These are phyloP conservation scores for Delia radicum DNA, from an alignment of 1,140 invertebrate genomes.

Conservation along the genomic window DNA sequence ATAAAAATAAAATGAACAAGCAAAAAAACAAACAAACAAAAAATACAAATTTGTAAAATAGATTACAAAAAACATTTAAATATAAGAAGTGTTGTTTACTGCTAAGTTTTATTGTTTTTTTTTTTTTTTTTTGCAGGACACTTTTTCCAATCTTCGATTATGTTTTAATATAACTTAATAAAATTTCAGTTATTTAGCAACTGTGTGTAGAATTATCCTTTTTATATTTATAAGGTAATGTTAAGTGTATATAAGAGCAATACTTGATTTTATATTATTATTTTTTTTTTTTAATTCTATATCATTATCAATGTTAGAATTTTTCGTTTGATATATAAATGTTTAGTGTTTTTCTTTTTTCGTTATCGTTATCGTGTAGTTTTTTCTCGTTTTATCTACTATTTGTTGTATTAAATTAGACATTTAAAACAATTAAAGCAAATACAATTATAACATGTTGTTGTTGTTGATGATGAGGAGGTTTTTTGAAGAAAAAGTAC, in stretches of 20 bases:
- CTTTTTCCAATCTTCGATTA: too few relatives aligned
- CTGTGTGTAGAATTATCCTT: background rate
- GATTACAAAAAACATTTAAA: background rate
- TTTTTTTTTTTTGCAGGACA: too few relatives aligned
- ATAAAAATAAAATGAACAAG: too few relatives aligned
- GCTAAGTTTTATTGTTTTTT: background rate
- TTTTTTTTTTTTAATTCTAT: background rate
- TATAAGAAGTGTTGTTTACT: background rate
- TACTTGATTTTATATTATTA: background rate
- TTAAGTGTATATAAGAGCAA: background rate
- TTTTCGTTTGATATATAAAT: background rate
- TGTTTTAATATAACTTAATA: too few relatives aligned
- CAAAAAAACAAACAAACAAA: too few relatives aligned
- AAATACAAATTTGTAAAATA: too few relatives aligned
- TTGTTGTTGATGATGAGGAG: background rate
- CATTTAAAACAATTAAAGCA: slow-evolving; percentile 22
- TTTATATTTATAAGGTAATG: background rate
- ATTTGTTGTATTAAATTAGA: slow-evolving; percentile 1
- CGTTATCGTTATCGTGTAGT: background rate
- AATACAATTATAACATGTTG: slow-evolving; percentile 7
- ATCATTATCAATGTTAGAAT: background rate
- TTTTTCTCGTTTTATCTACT: slow-evolving; percentile 1
- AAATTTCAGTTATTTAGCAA: too few relatives aligned
- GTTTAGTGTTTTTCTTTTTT: background rate
- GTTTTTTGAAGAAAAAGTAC: background rate